Evolutionary conservation across 2,797 vertebrate genomes (phyloP).

Genomic region (Sternotherus odoratus): DNA sequence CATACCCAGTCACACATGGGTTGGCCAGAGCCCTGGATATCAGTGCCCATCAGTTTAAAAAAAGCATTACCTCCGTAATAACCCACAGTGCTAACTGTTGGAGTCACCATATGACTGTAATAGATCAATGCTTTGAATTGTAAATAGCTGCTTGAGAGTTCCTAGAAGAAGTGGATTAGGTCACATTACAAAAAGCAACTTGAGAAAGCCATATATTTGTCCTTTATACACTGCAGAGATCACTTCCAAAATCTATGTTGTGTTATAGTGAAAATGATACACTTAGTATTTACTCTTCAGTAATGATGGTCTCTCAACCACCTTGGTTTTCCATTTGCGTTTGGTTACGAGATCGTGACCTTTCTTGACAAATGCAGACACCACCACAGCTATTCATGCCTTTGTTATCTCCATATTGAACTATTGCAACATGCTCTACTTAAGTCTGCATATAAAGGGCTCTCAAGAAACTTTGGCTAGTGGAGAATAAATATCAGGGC

Average conservation of each 20-base stretch:
- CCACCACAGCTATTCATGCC: constrained; percentile 1
- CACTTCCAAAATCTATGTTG: constrained; percentile 52
- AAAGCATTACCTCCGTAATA: constrained; percentile 62
- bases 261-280: constrained; percentile 41
- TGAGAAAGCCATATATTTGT: constrained; percentile 57
- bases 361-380: constrained; percentile 22
- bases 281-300: constrained; percentile 5
- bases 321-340: background rate
- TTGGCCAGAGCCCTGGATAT: constrained; percentile 57
- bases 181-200: constrained; percentile 66
- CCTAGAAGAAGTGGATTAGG: constrained; percentile 65
- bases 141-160: constrained; percentile 67
- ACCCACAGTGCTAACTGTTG: constrained; percentile 59
- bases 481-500: background rate
- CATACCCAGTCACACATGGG: constrained; percentile 44
- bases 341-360: background rate
- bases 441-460: background rate
- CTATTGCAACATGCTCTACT: background rate
- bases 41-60: constrained; percentile 69
- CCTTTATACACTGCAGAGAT: constrained; percentile 37
- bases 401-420: background rate
- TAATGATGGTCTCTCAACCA: background rate
- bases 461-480: background rate
- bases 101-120: constrained; percentile 67
- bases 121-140: constrained; percentile 75